These are phyloP conservation scores for Lipotes vexillifer DNA, from an alignment of 2,113 vertebrate genomes.

Conservation along the genomic window DNA sequence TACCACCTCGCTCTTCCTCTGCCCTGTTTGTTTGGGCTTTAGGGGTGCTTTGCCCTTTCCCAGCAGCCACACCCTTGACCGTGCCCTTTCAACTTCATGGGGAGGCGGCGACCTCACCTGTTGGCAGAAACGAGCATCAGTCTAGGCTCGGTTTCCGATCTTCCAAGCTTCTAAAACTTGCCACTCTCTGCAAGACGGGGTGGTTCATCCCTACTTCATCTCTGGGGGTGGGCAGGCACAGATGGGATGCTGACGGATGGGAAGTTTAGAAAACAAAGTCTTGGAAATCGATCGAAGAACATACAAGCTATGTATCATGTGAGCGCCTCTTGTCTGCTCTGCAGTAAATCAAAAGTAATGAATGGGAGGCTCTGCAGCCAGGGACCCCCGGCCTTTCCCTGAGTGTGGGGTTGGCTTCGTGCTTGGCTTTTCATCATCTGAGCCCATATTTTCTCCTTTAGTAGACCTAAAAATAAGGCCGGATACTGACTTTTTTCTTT, in stretches of 20 bases:
- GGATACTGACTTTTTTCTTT: slow-evolving; percentile 47
- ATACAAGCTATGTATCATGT: slow-evolving; percentile 73
- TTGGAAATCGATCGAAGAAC: slow-evolving; percentile 75
- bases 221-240: not conserved
- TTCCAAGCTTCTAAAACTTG: not conserved
- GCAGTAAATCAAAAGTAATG: slow-evolving; percentile 75
- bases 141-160: not conserved
- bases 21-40: too few species aligned
- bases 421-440: not conserved
- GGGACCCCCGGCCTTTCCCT: slow-evolving; percentile 40
- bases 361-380: slow-evolving; percentile 57
- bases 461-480: slow-evolving; percentile 70
- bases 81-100: not conserved
- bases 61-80: not conserved
- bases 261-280: slow-evolving; percentile 72
- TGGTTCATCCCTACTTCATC: slow-evolving; percentile 18
- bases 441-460: slow-evolving; percentile 46
- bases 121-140: not conserved
- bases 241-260: slow-evolving; percentile 75
- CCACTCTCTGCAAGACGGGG: not conserved
- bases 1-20: not conserved
- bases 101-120: not conserved
- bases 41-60: not conserved
- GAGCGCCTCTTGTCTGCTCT: slow-evolving; percentile 61
- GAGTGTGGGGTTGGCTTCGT: not conserved